Conservation (phyloP, 35 echinoderm and acorn worm genomes). For the Heliocidaris erythrogramma region DNA sequence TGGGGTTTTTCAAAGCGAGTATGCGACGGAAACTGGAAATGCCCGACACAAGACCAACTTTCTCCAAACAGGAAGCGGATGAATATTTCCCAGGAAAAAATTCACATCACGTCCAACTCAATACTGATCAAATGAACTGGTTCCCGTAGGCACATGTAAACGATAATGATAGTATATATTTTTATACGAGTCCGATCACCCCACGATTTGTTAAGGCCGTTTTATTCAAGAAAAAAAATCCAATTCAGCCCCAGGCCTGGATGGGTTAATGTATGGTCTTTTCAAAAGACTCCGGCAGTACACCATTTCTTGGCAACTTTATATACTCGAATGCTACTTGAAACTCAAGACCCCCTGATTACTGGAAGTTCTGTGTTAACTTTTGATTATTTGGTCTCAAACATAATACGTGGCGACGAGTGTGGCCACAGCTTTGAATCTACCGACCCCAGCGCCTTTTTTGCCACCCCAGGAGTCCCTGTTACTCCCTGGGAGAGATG, state of each 20-base stretch:
- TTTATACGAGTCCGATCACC: background rate
- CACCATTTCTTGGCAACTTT: slow-evolving; percentile 25
- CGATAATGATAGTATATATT: background rate
- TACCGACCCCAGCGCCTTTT: too few species aligned
- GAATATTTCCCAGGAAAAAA: background rate
- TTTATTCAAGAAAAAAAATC: slow-evolving; percentile 22
- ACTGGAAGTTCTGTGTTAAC: too few species aligned
- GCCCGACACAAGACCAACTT: slow-evolving; percentile 15
- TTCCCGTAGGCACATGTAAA: background rate
- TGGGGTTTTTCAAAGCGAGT: background rate
- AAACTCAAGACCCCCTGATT: too few species aligned
- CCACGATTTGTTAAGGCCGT: background rate
- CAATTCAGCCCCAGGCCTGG: background rate
- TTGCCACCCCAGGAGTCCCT: too few species aligned
- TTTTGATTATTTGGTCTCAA: too few species aligned
- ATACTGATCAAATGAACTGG: background rate
- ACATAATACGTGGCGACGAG: too few species aligned
- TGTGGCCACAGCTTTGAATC: too few species aligned
- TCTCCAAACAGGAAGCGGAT: background rate
- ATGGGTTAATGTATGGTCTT: slow-evolving; percentile 26
- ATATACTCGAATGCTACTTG: slow-evolving; percentile 24
- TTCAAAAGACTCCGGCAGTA: background rate
- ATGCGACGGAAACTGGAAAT: background rate
- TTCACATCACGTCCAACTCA: background rate
- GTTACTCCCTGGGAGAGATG: too few species aligned